A percentile compares a stretch with the other conserved stretches of the same genome.
Conservation (phyloP, 2,113 vertebrate genomes). For the Galbula dea region DNA sequence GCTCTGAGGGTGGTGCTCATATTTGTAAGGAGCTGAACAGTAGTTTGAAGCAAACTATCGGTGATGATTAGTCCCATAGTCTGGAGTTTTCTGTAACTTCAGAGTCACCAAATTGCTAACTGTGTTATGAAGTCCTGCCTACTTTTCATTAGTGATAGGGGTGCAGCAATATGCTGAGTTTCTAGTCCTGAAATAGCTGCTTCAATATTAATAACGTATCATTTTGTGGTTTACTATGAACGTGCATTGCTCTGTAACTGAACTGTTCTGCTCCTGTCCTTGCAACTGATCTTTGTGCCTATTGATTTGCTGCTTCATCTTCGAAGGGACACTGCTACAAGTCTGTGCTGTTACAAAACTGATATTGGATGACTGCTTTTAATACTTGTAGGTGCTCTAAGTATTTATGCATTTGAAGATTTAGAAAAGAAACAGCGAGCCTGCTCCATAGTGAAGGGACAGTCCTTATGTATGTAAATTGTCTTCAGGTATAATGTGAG, state of each 20-base stretch:
- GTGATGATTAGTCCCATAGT: not conserved
- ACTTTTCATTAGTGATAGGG: not conserved
- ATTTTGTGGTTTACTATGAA: not conserved
- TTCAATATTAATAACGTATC: not conserved
- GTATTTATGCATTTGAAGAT: not conserved
- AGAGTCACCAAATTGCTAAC: not conserved
- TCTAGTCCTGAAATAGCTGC: not conserved
- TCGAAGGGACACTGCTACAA: not conserved
- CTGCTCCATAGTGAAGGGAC: not conserved
- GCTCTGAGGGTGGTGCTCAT: rapidly evolving
- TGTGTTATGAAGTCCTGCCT: not conserved
- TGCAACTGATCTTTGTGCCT: not conserved
- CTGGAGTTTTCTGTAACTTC: not conserved
- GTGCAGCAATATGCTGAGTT: not conserved
- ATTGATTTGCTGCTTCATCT: not conserved
- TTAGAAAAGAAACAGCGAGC: not conserved
- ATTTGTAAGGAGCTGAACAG: not conserved
- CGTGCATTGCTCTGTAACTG: not conserved
- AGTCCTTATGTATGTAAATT: not conserved
- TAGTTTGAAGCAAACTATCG: not conserved
- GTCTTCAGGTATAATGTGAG: not conserved
- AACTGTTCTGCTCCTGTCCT: not conserved
- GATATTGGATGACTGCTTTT: not conserved
- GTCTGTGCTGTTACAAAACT: not conserved
- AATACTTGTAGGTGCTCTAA: not conserved